Evolutionary conservation across 1,140 invertebrate genomes (phyloP).

Genomic region (Bombus sibiricus): DNA sequence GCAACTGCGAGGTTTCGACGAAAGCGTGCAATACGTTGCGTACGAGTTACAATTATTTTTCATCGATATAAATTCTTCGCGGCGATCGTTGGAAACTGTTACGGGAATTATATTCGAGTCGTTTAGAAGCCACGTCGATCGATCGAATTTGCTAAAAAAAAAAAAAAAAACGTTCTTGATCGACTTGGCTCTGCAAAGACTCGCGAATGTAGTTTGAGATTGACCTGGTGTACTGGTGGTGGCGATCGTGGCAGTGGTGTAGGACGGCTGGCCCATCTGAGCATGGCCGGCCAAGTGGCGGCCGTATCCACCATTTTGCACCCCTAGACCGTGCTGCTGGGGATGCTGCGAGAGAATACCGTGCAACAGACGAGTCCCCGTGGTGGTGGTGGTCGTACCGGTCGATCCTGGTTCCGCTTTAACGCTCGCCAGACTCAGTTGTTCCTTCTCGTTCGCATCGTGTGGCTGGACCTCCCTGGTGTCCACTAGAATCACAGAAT

Average conservation of each 20-base stretch:
- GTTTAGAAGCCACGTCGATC: background rate
- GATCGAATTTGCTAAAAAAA: fast-evolving
- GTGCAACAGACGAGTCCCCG: constrained; percentile 83
- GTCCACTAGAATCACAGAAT: constrained; percentile 77
- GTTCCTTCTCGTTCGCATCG: constrained; percentile 77
- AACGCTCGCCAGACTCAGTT: constrained; percentile 76
- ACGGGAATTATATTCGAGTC: background rate
- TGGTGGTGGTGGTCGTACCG: constrained; percentile 67
- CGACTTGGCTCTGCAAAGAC: no score
- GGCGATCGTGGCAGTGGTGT: constrained; percentile 79
- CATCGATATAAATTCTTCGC: fast-evolving
- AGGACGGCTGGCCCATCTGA: constrained; percentile 79
- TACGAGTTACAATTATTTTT: background rate
- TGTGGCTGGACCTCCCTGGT: constrained; percentile 81
- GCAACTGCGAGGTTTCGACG: background rate
- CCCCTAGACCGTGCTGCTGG: constrained; percentile 75
- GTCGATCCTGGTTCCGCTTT: constrained; percentile 80
- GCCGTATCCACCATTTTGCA: constrained; percentile 79
- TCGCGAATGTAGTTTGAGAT: background rate
- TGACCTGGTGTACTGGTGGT: constrained; percentile 81
- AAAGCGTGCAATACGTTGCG: background rate
- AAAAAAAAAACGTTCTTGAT: no score
- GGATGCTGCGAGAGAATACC: constrained; percentile 85
- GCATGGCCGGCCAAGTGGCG: constrained; percentile 78
- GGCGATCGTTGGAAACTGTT: background rate